Conservation (phyloP, 2,113 vertebrate genomes). For the Python bivittatus region DNA sequence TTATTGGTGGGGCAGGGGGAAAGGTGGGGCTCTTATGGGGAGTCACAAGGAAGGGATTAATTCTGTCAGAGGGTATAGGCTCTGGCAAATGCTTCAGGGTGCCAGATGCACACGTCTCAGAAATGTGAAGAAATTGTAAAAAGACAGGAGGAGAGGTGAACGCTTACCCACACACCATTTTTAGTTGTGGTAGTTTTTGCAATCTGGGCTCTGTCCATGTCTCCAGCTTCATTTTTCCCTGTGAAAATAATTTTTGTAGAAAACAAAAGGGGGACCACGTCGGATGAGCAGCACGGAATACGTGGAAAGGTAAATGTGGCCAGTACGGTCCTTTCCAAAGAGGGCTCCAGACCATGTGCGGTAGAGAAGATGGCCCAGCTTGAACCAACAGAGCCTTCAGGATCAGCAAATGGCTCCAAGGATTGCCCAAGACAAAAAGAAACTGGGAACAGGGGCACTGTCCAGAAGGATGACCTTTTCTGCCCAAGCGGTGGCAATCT, state of each 20-base stretch:
- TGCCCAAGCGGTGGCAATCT: neutral
- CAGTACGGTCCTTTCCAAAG: conserved; percentile 19
- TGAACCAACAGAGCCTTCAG: conserved; percentile 33
- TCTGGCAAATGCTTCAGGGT: neutral
- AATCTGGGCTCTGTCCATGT: neutral
- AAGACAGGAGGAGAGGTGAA: neutral
- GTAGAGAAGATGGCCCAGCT: conserved; percentile 37
- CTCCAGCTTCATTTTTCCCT: neutral
- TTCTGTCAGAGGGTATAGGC: neutral
- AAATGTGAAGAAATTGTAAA: neutral
- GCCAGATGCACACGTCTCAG: neutral
- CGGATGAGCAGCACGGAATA: conserved; percentile 40
- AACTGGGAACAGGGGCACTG: neutral
- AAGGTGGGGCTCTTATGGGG: too few relatives aligned
- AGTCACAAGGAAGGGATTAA: too few relatives aligned
- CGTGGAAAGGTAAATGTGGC: conserved; percentile 42
- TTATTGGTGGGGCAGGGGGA: too few relatives aligned
- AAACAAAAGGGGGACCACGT: conserved; percentile 40
- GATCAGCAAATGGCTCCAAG: conserved; percentile 33
- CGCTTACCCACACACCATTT: neutral
- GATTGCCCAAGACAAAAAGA: conserved; percentile 49
- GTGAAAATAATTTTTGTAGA: conserved; percentile 48
- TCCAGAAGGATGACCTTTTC: conserved; percentile 42
- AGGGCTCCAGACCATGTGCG: conserved; percentile 20
- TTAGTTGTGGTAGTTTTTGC: neutral